A percentile compares a stretch with the other conserved stretches of the same genome.
phyloP scores from a whole-genome alignment of 2,888 invertebrate genomes.

The Toxonevra muliebris region DNA sequence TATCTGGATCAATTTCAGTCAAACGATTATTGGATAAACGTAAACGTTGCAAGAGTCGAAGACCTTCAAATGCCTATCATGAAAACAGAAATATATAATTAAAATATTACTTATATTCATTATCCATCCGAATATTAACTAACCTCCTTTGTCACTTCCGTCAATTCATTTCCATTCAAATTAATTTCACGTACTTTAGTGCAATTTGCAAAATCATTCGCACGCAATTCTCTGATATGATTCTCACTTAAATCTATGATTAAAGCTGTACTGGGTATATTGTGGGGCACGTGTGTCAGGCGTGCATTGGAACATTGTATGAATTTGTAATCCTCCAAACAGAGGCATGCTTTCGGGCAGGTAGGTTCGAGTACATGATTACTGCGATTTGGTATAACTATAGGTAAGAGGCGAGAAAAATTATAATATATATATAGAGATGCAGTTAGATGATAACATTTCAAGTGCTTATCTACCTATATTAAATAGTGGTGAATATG shows the following conservation, averaged over 20 bases:
- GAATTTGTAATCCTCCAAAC: slow-evolving; percentile 56
- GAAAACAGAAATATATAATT: slow-evolving; percentile 6
- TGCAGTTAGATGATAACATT: not conserved
- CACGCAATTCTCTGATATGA: slow-evolving; percentile 53
- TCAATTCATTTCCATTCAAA: slow-evolving; percentile 56
- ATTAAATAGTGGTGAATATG: slow-evolving; percentile 47
- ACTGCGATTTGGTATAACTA: slow-evolving; percentile 55
- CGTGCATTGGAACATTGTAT: slow-evolving; percentile 67
- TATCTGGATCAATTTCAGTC: slow-evolving; percentile 56
- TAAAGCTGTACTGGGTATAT: slow-evolving; percentile 56
- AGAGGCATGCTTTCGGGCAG: slow-evolving; percentile 60
- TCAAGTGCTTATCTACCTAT: slow-evolving; percentile 29
- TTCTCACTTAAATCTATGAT: slow-evolving; percentile 62
- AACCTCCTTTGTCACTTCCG: slow-evolving; percentile 55
- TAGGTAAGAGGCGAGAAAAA: not conserved
- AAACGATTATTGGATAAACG: slow-evolving; percentile 61
- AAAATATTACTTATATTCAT: not conserved
- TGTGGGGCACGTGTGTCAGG: slow-evolving; percentile 67
- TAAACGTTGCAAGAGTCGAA: slow-evolving; percentile 56
- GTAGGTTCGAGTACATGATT: slow-evolving; percentile 56
- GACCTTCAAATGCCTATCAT: slow-evolving; percentile 57
- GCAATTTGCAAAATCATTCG: slow-evolving; percentile 55
- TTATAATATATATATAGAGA: not conserved
- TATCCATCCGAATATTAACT: not conserved
- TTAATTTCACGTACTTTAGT: slow-evolving; percentile 57